Base-by-base conservation (phyloP, 2,888 invertebrate genomes). In the Ischnura elegans region DNA sequence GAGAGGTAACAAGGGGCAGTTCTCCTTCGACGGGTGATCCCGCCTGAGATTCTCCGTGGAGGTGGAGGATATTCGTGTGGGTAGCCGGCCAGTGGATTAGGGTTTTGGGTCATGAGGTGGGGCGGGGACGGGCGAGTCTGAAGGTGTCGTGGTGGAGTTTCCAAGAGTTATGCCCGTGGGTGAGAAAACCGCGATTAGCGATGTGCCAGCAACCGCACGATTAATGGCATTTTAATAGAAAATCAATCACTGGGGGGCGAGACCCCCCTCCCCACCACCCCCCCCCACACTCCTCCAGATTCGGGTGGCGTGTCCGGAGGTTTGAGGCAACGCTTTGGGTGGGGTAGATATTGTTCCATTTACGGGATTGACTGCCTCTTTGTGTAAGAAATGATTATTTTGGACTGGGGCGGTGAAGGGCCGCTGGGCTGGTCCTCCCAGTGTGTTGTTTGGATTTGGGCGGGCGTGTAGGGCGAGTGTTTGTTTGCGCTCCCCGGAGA, bases 201-300 rank as follows among this genome's bases (percentile, higher is more conserved):
- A 61, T 90, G 61, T 66, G 42, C 90, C 51, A n/a, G 13, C 13
- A 86, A 43, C 93, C 42, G 45, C 47, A 94, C 93, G 94, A 94
- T 94, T 94, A 94, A 94, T 94, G 94, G 94, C 93, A 87, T 94
- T 94, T 94, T 94, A 94, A 94, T 94, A 94, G 94, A 94, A 94
- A 94, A 94, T 94, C 94, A 94, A 94, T 94, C 93, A 87, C 55
- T 87, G 25, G 46, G 66, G 8, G 51, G 19, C 29, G 87, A 21
- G 45, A 29, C 21, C 16, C 42, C 86, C n/a, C n/a, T n/a, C n/a
- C n/a, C n/a, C n/a, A n/a, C n/a, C n/a, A n/a, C n/a, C n/a, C n/a
- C 36, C 85, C 0, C 13, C 13, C 21, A 19, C 42, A 21, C 25
- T 10, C 16, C 16, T 51, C 85, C n/a, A n/a, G n/a, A n/a, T n/a